Evolutionary conservation across 37 sponge, comb jelly and placozoan species (phyloP), one percentile per base, ranked within the genome.

Genomic region (Eunapius fragilis): DNA sequence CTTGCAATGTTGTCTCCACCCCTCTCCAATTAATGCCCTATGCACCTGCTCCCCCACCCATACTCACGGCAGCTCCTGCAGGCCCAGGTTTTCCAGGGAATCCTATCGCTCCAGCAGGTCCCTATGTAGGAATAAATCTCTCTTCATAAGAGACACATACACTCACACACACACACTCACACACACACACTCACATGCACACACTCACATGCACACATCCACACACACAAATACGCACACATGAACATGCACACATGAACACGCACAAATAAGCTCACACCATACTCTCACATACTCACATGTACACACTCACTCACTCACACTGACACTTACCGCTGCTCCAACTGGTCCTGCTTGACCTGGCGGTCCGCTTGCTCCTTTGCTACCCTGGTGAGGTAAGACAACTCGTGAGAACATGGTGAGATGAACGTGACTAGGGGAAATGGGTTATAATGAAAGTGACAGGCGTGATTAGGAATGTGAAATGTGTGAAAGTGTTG

Each of bases 321-420:
- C n/a, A n/a, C n/a, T n/a, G n/a, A 58, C 36, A 38, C 73, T 71
- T n/a, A 71, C 83, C 2, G 74, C 48, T 27, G 82, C 74, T 68
- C 91, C 91, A 4, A 71, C 31, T 32, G 91, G 91, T 26, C 91
- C 91, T 69, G 32, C 68, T 70, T 86, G 91, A 77, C 91, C 91
- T 33, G 87, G 87, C 17, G 82, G 82, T n/a, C 91, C 91, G 25
- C 70, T 79, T 27, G 70, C 79, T 67, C 91, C 91, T n/a, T 86
- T 91, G 58, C 83, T 32, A 35, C 91, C 91, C 90, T 90, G 58
- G 7, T 41, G 22, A 33, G 9, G 37, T 72, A 2, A 37, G 73
- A 34, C 19, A 82, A 3, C 25, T 41, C 14, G 41, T 41, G 41
- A 41, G 41, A n/a, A n/a, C 19, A 58, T 58, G 58, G 47, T 4